A percentile compares a stretch with the other conserved stretches of the same genome.
Evolutionary conservation across 2,888 invertebrate genomes (phyloP).

Genomic region (Eristalis tenax): DNA sequence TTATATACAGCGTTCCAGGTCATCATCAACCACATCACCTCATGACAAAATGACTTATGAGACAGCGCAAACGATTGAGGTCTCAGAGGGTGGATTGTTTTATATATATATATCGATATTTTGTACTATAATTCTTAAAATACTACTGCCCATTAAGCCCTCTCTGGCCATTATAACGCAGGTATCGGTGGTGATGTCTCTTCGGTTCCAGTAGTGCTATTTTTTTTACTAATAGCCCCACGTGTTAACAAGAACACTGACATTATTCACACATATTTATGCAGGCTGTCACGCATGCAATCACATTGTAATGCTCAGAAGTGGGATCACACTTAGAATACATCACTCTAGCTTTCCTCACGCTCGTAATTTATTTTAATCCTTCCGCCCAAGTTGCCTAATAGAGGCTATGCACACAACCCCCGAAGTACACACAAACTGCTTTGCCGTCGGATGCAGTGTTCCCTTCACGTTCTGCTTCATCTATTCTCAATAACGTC

Average conservation of each 20-base stretch:
- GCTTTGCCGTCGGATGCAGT: not conserved
- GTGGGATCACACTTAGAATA: not conserved
- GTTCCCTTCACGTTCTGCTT: not conserved
- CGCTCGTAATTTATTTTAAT: not conserved
- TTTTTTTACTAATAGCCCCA: too few species aligned
- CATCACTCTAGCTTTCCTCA: not conserved
- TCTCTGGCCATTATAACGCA: too few species aligned
- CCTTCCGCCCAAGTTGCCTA: not conserved
- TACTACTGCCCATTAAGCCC: too few species aligned
- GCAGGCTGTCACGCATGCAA: not conserved
- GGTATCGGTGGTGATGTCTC: too few species aligned
- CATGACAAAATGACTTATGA: too few species aligned
- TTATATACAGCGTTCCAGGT: too few species aligned
- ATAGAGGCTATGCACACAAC: not conserved
- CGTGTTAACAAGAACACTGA: not conserved
- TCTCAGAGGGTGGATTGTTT: too few species aligned
- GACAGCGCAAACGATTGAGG: too few species aligned
- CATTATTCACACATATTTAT: not conserved
- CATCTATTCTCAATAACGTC: not conserved
- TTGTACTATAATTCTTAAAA: too few species aligned
- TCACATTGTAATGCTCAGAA: not conserved
- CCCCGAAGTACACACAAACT: not conserved
- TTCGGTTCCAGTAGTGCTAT: too few species aligned
- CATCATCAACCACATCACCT: too few species aligned
- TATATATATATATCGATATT: too few species aligned